A percentile compares a stretch with the other conserved stretches of the same genome.
Conservation (phyloP, 2,113 vertebrate species). For the Lethenteron camtschaticum region DNA sequence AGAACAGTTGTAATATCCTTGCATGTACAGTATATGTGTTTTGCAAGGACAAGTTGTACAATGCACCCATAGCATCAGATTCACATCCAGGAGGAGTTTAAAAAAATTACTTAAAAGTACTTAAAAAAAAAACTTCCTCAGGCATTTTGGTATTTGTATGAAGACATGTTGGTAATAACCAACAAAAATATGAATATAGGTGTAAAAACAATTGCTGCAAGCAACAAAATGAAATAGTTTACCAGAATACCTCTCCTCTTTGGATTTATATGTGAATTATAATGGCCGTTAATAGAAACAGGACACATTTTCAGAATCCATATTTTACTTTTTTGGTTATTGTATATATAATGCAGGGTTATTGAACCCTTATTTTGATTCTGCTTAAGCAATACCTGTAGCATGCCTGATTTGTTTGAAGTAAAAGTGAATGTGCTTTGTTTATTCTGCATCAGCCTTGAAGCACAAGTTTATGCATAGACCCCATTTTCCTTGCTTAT, state of each 20-base stretch:
- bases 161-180: too few relatives aligned
- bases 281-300: too few relatives aligned
- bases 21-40: not conserved
- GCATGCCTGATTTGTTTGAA: constrained; percentile 4
- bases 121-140: not conserved
- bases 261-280: too few relatives aligned
- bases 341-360: too few relatives aligned
- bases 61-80: not conserved
- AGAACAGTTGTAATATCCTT: not conserved
- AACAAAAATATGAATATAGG: too few relatives aligned
- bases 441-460: not conserved
- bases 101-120: not conserved
- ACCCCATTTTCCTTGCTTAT: not conserved
- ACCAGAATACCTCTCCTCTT: too few relatives aligned
- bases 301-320: too few relatives aligned
- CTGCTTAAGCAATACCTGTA: not conserved
- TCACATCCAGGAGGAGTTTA: not conserved
- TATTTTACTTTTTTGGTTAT: too few relatives aligned
- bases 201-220: too few relatives aligned
- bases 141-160: too few relatives aligned
- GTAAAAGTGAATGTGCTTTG: not conserved
- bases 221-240: too few relatives aligned
- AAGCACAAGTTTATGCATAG: not conserved
- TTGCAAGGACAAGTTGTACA: not conserved
- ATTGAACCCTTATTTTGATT: not conserved